Conservation (phyloP, 2,888 invertebrate species). For the Lucinisca nassula region DNA sequence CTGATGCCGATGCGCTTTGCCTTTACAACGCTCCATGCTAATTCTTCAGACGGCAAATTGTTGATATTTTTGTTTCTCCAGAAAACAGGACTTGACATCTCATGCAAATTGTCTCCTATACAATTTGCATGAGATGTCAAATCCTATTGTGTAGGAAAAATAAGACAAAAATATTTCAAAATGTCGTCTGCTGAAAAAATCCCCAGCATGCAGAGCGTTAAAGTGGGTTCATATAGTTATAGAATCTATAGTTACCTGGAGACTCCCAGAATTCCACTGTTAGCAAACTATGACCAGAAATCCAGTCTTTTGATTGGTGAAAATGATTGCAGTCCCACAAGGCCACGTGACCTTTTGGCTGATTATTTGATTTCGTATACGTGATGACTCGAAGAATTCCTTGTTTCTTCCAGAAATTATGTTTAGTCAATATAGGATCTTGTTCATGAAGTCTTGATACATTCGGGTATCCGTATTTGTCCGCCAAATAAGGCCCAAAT, state of each 20-base stretch:
- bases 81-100: too few species aligned
- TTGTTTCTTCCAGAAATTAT: conserved; percentile 84
- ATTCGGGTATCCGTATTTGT: conserved; percentile 86
- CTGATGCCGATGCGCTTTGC: too few species aligned
- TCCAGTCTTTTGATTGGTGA: conserved; percentile 86
- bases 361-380: conserved; percentile 82
- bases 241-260: conserved; percentile 86
- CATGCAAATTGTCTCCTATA: too few species aligned
- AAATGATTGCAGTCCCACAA: conserved; percentile 87
- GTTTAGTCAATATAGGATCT: conserved; percentile 80
- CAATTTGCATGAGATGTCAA: too few species aligned
- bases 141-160: too few species aligned
- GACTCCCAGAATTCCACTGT: conserved; percentile 87
- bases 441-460: conserved; percentile 80
- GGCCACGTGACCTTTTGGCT: conserved; percentile 85
- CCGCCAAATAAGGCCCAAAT: conserved; percentile 85
- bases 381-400: conserved; percentile 86
- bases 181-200: too few species aligned
- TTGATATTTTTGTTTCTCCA: too few species aligned
- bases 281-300: conserved; percentile 81
- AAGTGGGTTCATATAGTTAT: too few species aligned
- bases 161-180: too few species aligned
- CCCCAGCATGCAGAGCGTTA: too few species aligned
- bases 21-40: too few species aligned
- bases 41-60: too few species aligned